These are phyloP conservation scores for Pimpla rufipes DNA, from an alignment of 2,888 invertebrate genomes.

Conservation along the genomic window DNA sequence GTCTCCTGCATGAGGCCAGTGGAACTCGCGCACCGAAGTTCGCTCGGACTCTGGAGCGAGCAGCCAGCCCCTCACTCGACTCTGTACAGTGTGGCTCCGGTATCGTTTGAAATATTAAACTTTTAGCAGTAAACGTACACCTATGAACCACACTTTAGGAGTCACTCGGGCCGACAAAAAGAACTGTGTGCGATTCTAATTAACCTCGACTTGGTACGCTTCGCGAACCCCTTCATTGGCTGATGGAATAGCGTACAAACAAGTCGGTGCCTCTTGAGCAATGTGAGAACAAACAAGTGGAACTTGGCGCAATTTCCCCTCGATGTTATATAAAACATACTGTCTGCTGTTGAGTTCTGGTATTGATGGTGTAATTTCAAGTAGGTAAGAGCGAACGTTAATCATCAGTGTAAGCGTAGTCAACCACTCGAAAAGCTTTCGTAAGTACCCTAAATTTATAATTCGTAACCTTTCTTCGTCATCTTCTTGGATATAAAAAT, in stretches of 20 bases:
- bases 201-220: constrained; percentile 27
- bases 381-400: background rate
- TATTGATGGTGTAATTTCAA: too few relatives aligned
- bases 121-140: constrained; percentile 23
- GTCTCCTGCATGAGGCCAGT: constrained; percentile 17
- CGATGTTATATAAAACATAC: background rate
- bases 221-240: constrained; percentile 1
- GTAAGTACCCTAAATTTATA: too few relatives aligned
- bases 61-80: constrained; percentile 6
- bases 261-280: background rate
- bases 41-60: constrained; percentile 9
- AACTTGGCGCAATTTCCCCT: background rate
- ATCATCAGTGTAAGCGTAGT: too few relatives aligned
- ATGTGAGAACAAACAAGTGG: background rate
- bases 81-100: constrained; percentile 11
- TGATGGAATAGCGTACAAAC: background rate
- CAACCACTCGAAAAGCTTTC: too few relatives aligned
- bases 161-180: constrained; percentile 44
- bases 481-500: too few relatives aligned
- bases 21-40: constrained; percentile 48
- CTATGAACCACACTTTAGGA: constrained; percentile 44
- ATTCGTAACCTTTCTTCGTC: too few relatives aligned
- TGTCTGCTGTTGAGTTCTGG: background rate
- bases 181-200: constrained; percentile 37
- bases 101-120: constrained; percentile 66